phyloP scores from a whole-genome alignment of 2,888 invertebrate species.

The Linhomoeus sp. region DNA sequence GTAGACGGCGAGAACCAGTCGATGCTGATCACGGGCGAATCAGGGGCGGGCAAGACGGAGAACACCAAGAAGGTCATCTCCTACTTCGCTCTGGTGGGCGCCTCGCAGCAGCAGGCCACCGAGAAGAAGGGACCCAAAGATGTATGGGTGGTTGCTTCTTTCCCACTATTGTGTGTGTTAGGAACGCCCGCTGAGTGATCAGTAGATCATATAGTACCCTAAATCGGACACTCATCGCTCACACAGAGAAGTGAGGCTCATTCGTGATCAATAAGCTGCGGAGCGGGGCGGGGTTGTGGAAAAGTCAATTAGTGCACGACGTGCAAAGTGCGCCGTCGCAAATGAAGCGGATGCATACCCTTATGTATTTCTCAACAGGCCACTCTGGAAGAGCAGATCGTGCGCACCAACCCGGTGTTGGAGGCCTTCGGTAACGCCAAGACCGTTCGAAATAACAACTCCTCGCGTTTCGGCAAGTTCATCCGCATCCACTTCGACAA shows the following conservation, averaged over 20 bases:
- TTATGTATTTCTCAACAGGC: too few relatives aligned
- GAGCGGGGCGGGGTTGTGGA: too few relatives aligned
- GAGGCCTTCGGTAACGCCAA: constrained; percentile 99
- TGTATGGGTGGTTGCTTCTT: too few relatives aligned
- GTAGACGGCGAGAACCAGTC: constrained; percentile 93
- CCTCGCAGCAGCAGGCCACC: constrained; percentile 12
- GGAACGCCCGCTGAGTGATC: too few relatives aligned
- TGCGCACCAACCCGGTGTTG: constrained; percentile 96
- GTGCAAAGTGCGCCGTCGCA: too few relatives aligned
- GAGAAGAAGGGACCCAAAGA: not conserved
- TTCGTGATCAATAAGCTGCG: too few relatives aligned
- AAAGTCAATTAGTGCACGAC: too few relatives aligned
- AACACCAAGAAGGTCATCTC: constrained; percentile 99
- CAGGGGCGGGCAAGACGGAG: constrained; percentile 99
- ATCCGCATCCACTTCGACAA: constrained; percentile 99
- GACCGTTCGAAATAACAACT: constrained; percentile 99
- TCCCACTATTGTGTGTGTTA: too few relatives aligned
- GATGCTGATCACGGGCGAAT: constrained; percentile 99
- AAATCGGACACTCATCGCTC: too few relatives aligned
- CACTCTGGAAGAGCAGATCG: constrained; percentile 95
- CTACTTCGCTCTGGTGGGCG: constrained; percentile 67
- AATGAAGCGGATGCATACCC: too few relatives aligned
- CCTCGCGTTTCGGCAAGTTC: constrained; percentile 99
- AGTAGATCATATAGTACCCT: too few relatives aligned
- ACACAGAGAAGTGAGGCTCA: too few relatives aligned